Evolutionary conservation across 2,797 vertebrate genomes (phyloP).

Genomic region (Danio albolineatus): DNA sequence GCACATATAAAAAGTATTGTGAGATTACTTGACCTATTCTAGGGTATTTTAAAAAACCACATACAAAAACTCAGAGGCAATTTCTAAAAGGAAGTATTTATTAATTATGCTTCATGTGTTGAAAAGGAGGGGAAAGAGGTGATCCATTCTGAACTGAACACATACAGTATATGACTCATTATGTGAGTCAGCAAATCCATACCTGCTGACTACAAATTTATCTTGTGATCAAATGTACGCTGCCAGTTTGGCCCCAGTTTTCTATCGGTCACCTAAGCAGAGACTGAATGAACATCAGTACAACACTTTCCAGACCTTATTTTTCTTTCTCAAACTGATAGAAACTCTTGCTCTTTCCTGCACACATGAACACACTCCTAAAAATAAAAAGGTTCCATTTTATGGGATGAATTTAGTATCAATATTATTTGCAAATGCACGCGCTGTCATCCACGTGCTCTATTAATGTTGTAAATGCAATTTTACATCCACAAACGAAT

Average conservation of each 20-base stretch:
- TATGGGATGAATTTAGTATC: too few species aligned
- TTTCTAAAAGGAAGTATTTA: constrained; percentile 54
- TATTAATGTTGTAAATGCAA: too few species aligned
- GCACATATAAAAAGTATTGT: background rate
- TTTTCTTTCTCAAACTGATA: constrained; percentile 20
- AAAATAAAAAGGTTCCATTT: too few species aligned
- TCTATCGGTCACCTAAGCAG: constrained; percentile 25
- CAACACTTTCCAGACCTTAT: constrained; percentile 17
- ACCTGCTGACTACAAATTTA: constrained; percentile 78
- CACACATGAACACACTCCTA: too few species aligned
- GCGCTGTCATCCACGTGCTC: too few species aligned
- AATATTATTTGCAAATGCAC: too few species aligned
- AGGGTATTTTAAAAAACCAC: background rate
- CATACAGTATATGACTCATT: constrained; percentile 68
- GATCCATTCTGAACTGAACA: constrained; percentile 43
- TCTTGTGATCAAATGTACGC: constrained; percentile 64
- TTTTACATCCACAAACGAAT: too few species aligned
- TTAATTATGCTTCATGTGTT: constrained; percentile 75
- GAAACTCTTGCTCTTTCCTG: constrained; percentile 13
- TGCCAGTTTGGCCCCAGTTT: constrained; percentile 47
- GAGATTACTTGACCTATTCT: background rate
- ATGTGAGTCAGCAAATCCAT: constrained; percentile 81
- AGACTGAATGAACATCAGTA: constrained; percentile 24
- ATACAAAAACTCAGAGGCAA: background rate
- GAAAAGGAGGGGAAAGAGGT: background rate